A percentile compares a stretch with the other conserved stretches of the same genome.
Evolutionary conservation across 2,888 invertebrate genomes (phyloP).

Genomic region (Seladonia tumulorum): DNA sequence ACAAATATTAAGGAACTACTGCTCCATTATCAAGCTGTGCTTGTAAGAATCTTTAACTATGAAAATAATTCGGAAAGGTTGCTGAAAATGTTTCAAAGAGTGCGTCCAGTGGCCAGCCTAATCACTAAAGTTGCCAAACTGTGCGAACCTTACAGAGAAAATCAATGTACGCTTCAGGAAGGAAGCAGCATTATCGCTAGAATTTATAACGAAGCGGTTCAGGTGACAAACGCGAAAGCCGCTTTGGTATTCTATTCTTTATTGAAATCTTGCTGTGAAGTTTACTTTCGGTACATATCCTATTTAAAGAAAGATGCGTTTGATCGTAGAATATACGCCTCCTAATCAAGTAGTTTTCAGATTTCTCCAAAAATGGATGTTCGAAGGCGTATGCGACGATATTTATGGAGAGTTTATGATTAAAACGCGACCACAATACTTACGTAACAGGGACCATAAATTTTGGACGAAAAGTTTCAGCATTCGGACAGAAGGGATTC

Average conservation of each 20-base stretch:
- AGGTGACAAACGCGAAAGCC: conserved; percentile 86
- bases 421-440: conserved; percentile 88
- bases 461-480: conserved; percentile 89
- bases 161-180: conserved; percentile 74
- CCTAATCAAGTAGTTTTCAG: conserved; percentile 81
- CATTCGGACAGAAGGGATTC: conserved; percentile 85
- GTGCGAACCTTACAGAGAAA: conserved; percentile 75
- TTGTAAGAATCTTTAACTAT: conserved; percentile 73
- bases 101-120: conserved; percentile 76
- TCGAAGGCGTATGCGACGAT: conserved; percentile 93
- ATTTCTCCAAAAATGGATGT: conserved; percentile 93
- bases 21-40: conserved; percentile 78
- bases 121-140: conserved; percentile 78
- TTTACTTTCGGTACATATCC: conserved; percentile 86
- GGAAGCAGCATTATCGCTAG: conserved; percentile 88
- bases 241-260: conserved; percentile 86
- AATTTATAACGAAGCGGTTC: conserved; percentile 87
- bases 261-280: conserved; percentile 86
- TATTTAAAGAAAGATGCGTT: not conserved
- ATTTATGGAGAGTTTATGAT: conserved; percentile 94
- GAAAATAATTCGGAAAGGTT: conserved; percentile 65
- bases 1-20: conserved; percentile 80
- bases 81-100: conserved; percentile 70
- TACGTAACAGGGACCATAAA: conserved; percentile 87
- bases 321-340: not conserved